Base-by-base conservation (phyloP, 2,888 invertebrate genomes). In the Sinohyriopsis cumingii region DNA sequence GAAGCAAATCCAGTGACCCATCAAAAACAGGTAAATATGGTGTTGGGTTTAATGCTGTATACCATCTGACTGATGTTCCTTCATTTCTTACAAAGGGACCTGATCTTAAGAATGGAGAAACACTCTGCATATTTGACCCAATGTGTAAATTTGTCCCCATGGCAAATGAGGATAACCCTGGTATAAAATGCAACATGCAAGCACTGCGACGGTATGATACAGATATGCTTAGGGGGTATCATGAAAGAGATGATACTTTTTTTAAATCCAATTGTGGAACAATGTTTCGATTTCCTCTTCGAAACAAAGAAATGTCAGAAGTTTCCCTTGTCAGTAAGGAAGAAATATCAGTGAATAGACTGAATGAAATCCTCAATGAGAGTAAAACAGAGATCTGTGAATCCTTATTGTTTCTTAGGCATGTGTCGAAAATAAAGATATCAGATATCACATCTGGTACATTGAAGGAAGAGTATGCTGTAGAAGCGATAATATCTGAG, bases 71-170 rank as follows among this genome's bases (percentile, higher is more conserved):
- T 25, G 85, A 86, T 71, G 78, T 72, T 3, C 86, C 86, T 5
- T 80, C 83, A 15, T 84, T 84, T 66, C 33, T 84, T 5, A 80
- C 81, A 25, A 76, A 73, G 57, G 82, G 82, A 18, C 69, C 70
- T 2, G 71, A 71, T 20, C 55, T 73, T 55, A 68, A 73, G 55
- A 64, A 61, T 53, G 81, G 82, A 5, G 84, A 86, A 64, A 77
- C 72, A 7, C 66, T 88, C 5, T 84, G 86, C 72, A 72, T 87
- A 20, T 83, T 88, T 73, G 88, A 88, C 75, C 88, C 88, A 22
- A 76, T 84, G 54, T 83, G 81, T 45, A 79, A 74, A 61, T 83
- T 83, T 73, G 76, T 86, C 1, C 82, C 83, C 9, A 78, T 73
- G 15, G 72, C 59, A 60, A 25, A 1, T 25, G 25, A 25, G 25